A percentile compares a stretch with the other conserved stretches of the same genome.
These are phyloP conservation scores for Drosophila maculinotata DNA, from an alignment of 2,888 invertebrate species.

Conservation along the genomic window DNA sequence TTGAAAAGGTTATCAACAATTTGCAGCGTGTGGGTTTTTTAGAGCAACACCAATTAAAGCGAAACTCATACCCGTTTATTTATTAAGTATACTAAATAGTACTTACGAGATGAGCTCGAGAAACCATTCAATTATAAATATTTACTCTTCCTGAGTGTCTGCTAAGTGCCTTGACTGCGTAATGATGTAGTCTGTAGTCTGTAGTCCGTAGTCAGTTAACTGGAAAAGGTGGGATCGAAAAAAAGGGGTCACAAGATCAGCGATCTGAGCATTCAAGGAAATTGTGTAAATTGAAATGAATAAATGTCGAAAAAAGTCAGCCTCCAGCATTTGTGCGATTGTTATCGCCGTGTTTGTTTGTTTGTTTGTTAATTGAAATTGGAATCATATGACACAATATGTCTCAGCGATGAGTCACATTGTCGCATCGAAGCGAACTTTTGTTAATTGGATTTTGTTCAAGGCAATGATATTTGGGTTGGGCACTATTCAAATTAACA, in stretches of 20 bases:
- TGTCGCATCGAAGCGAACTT: conserved; percentile 20
- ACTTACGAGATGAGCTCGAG: conserved; percentile 13
- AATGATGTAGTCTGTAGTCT: no score
- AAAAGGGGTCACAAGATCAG: conserved; percentile 45
- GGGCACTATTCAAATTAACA: conserved; percentile 8
- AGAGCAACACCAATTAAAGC: conserved; percentile 6
- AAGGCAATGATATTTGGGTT: conserved; percentile 28
- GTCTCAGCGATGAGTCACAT: conserved; percentile 24
- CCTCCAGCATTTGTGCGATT: conserved; percentile 25
- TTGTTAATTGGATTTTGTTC: conserved; percentile 56
- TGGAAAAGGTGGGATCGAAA: conserved; percentile 6
- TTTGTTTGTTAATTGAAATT: conserved; percentile 15
- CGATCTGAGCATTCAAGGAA: conserved; percentile 11
- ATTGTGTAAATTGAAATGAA: conserved; percentile 31
- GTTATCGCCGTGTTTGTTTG: conserved; percentile 29
- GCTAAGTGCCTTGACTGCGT: conserved; percentile 38
- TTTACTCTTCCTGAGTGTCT: conserved; percentile 42
- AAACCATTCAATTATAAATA: conserved; percentile 41
- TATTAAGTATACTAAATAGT: neutral
- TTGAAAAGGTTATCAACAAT: conserved; percentile 38
- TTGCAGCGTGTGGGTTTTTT: conserved; percentile 1
- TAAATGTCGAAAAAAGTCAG: conserved; percentile 8
- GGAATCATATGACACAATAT: conserved; percentile 37
- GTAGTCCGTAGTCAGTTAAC: no score
- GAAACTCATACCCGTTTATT: neutral